Base-by-base conservation (phyloP, 2,113 vertebrate species). In the Daboia siamensis region DNA sequence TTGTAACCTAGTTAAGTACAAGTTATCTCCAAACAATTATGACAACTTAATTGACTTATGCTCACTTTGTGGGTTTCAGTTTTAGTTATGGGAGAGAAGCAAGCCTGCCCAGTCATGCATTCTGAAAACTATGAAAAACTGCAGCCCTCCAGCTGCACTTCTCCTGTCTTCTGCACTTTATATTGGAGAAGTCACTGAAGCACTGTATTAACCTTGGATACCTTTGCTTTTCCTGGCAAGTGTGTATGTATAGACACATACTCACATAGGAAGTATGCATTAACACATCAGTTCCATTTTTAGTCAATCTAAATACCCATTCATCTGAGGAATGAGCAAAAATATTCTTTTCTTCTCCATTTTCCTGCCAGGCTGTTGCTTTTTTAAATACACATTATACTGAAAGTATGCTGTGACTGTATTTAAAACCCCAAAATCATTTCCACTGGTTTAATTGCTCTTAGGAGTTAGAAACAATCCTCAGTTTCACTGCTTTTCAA, bases 401-500 rank as follows among this genome's bases (percentile, higher is more conserved):
- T 29, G 23, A 61, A 90, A 26, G 56, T 21, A 29, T n/a, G 5
- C 87, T 88, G 5, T 57, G 24, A 23, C 46, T 86, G 56, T 64
- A 52, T 61, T 52, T 90, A 55, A 20, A 44, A 85, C 39, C 33
- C 21, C 33, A 26, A 24, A 86, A 93, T 86, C 29, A 39, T 15
- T 93, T 26, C 20, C 80, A 23, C 4, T 24, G 61, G 93, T 94
- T 96, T 97, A 97, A 97, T 96, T 95, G 94, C 59, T 64, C 87
- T 91, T 90, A 52, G 23, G 57, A 94, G 24, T 55, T 93, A 23
- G 88, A 94, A 89, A 64, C 92, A 89, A 89, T 10, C 1, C 57
- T 87, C 95, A 94, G 93, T 92, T 94, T 84, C 87, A 88, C 88
- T 87, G 86, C 93, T 87, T 94, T 96, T 91, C 92, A 86, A 94